Conservation (phyloP, 2,113 vertebrate genomes). For the Phrynosoma platyrhinos region DNA sequence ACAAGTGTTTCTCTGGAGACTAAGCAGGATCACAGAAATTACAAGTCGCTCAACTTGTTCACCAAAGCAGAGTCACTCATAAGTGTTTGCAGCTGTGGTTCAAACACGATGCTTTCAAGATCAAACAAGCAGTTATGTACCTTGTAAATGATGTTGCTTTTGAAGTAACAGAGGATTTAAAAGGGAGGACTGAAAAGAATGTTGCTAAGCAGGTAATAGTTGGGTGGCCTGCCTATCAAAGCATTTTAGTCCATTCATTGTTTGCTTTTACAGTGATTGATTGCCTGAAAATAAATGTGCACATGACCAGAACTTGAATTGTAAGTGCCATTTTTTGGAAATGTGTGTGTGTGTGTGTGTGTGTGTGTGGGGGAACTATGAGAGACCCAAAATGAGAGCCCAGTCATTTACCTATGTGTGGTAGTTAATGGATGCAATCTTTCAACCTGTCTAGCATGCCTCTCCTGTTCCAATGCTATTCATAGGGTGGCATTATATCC, state of each 20-base stretch:
- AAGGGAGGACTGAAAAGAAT: neutral
- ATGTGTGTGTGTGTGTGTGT: too few species aligned
- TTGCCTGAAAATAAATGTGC: neutral
- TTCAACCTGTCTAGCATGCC: too few species aligned
- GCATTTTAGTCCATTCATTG: conserved; percentile 3
- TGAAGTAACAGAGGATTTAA: neutral
- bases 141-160: neutral
- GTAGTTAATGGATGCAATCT: too few species aligned
- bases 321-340: neutral
- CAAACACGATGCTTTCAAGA: conserved; percentile 27
- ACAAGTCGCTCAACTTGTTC: conserved; percentile 47
- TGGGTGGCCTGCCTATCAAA: neutral
- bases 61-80: conserved; percentile 42
- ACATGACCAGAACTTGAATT: neutral
- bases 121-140: neutral
- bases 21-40: conserved; percentile 53
- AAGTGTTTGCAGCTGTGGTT: conserved; percentile 33
- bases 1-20: conserved; percentile 65
- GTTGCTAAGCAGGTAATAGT: conserved; percentile 15
- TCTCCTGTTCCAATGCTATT: too few species aligned
- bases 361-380: too few species aligned
- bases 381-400: too few species aligned
- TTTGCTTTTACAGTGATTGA: neutral
- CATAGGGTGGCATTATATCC: too few species aligned
- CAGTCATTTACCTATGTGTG: too few species aligned